Evolutionary conservation across 2,888 invertebrate genomes (phyloP), one percentile per base, ranked within the genome.

Genomic region (Drosophila prolongata): DNA sequence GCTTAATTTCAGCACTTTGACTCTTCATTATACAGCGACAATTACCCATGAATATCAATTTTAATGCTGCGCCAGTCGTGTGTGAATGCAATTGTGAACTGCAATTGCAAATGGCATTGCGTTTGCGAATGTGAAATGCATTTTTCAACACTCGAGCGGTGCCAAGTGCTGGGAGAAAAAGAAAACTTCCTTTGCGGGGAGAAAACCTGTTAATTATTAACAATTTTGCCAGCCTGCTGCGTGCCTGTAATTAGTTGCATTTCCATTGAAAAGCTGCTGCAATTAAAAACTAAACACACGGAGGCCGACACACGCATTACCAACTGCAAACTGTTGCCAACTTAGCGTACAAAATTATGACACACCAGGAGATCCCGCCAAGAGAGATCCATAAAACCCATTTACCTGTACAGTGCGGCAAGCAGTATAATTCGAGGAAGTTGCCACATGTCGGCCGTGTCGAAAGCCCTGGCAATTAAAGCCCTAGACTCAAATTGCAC

Each of bases 151-250:
- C 83, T 78, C 61, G 64, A 76, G 57, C 50, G 64, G 77, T 69
- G 78, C 66, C 76, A 80, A 80, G 53, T 76, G 85, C 34, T 40
- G 44, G 49, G n/a, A 49, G 16, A 40, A 60, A 52, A 54, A 60
- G 76, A 53, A 79, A 74, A 85, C 69, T 79, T 78, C 62, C 82
- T 54, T 61, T 50, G 61, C n/a, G 60, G 14, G 50, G 54, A 57
- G 57, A 76, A 81, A 87, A 90, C 82, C 90, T 87, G 87, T 79
- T 90, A 90, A 90, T 90, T 90, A 90, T 80, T 78, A 81, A 83
- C 88, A 88, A 90, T 90, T 90, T 80, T 70, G 75, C 73, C 67
- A 50, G 64, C 62, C 77, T 82, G 85, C 89, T 86, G 87, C 89
- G 80, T 88, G 89, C 72, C 65, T 73, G 68, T 87, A 90, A 90